These are phyloP conservation scores for Thomomys bottae DNA, from an alignment of 2,113 vertebrate species.

Conservation along the genomic window DNA sequence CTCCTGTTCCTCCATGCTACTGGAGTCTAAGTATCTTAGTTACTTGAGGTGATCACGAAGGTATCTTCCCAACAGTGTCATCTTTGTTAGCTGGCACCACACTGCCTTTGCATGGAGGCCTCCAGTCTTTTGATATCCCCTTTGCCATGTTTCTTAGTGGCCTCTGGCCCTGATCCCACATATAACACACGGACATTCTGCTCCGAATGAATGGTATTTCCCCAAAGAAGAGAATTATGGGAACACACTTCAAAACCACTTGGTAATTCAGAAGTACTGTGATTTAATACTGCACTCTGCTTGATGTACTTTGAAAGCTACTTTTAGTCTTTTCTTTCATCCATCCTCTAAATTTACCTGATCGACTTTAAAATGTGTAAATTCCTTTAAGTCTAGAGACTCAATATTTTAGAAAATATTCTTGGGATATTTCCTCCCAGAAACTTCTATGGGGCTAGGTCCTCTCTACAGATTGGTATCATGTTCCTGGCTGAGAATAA, in stretches of 20 bases:
- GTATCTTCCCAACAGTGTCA: neutral
- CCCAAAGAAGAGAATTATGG: neutral
- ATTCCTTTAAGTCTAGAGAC: conserved; percentile 11
- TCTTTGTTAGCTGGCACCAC: neutral
- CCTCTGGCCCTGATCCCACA: neutral
- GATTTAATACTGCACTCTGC: neutral
- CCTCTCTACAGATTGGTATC: neutral
- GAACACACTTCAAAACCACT: neutral
- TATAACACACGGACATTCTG: neutral
- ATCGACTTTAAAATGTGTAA: conserved; percentile 48
- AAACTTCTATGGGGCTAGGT: neutral
- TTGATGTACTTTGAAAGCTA: neutral
- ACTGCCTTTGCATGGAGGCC: no score
- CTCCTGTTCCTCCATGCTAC: neutral
- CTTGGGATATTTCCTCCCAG: neutral
- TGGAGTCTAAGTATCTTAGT: neutral
- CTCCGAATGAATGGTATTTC: neutral
- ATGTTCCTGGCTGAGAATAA: neutral
- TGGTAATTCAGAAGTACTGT: neutral
- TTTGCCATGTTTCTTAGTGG: neutral
- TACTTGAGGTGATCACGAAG: neutral
- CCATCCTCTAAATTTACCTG: neutral
- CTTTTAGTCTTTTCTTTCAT: conserved; percentile 42
- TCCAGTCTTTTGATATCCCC: no score
- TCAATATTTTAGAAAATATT: neutral